Base-by-base conservation (phyloP, 2,797 vertebrate genomes). In the Tauraco hartlaubi region DNA sequence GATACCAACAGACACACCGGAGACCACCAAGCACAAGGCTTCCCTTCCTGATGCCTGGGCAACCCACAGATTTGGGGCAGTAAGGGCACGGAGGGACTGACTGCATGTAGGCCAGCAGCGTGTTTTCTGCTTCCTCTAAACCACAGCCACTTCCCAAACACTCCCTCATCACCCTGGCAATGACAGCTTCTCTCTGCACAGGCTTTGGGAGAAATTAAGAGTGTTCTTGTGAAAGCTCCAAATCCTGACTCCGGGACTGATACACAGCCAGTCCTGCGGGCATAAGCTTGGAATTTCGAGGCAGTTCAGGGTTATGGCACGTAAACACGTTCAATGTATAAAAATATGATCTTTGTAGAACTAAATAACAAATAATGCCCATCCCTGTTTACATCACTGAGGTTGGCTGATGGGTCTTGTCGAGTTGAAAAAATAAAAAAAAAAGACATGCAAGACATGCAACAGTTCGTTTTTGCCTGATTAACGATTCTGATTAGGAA, bases 401-500 rank as follows among this genome's bases (percentile, higher is more conserved):
- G 11, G 9, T 28, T 82, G 43, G 18, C 39, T 66, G n/a, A 46
- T 21, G 28, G 13, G 14, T 75, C 44, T 17, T 48, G 15, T 28
- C 68, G 37, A 6, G 25, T 21, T 25, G 43, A 80, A 62, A 72
- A 54, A 52, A 46, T 8, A n/a, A 25, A 48, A 80, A 62, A 72
- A 54, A 46, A 46, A 9, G 35, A 22, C 22, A 13, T 7, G 15
- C n/a, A 51, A 72, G 39, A 46, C 10, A 33, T 9, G 41, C 54
- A 96, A 56, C 28, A 72, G 52, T 48, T 94, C 31, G 26, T 58
- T 91, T 85, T 54, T 80, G 52, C 37, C 79, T 88, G 79, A 94
- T 85, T 69, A 85, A 92, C 64, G 72, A 39, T 23, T 84, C 85
- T 80, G 69, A 88, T 88, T 74, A 88, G 54, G 61, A 81, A 88